phyloP scores from a whole-genome alignment of 2,888 invertebrate genomes.

The Elmis aenea region DNA sequence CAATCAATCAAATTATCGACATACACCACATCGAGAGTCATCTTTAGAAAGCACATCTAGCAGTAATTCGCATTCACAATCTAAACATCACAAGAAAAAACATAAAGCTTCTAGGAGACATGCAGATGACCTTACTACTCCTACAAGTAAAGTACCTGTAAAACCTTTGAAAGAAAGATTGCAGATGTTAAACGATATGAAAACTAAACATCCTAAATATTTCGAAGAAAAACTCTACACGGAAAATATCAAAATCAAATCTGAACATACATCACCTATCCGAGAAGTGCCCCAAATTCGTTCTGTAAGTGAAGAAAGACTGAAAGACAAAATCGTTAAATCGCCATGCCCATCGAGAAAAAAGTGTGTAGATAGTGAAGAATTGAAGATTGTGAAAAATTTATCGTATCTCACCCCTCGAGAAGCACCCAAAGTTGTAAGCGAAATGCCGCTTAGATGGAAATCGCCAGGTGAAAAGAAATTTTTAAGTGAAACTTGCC shows the following conservation, averaged over 20 bases:
- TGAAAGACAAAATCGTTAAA: too few relatives aligned
- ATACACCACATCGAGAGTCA: slow-evolving; percentile 1
- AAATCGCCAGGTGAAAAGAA: slow-evolving; percentile 27
- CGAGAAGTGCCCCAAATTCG: not conserved
- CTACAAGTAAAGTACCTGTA: not conserved
- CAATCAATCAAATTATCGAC: slow-evolving; percentile 6
- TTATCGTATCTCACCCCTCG: too few relatives aligned
- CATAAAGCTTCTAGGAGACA: slow-evolving; percentile 1
- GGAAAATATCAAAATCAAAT: slow-evolving; percentile 4
- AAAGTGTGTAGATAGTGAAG: too few relatives aligned
- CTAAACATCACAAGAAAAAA: slow-evolving; percentile 1
- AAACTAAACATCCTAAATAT: not conserved
- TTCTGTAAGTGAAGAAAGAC: slow-evolving; percentile 1
- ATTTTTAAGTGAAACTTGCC: slow-evolving; percentile 16
- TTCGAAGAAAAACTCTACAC: not conserved
- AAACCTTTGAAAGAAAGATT: slow-evolving; percentile 8
- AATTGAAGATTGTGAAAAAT: too few relatives aligned
- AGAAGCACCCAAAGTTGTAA: too few relatives aligned
- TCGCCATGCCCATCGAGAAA: too few relatives aligned
- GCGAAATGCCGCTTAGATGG: too few relatives aligned
- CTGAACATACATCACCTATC: slow-evolving; percentile 5
- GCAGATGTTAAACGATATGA: slow-evolving; percentile 6
- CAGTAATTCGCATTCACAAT: slow-evolving; percentile 1
- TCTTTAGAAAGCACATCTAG: slow-evolving; percentile 2
- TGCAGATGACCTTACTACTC: not conserved